These are phyloP conservation scores for Oscheius onirici DNA, from an alignment of 2,888 invertebrate genomes.

Conservation along the genomic window DNA sequence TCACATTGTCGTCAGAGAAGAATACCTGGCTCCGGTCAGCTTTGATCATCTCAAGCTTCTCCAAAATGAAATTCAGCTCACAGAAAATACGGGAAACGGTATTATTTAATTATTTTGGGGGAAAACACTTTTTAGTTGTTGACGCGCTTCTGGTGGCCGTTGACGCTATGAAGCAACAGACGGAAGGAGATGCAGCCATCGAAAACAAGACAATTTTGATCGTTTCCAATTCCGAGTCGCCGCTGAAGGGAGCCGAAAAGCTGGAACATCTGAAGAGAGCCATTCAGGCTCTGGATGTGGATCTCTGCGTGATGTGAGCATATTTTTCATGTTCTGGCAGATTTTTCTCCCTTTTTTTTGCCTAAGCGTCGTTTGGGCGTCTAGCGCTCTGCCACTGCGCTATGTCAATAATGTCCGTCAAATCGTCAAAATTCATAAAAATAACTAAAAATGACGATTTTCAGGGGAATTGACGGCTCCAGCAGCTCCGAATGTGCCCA, in stretches of 20 bases:
- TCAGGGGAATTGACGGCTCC: slow-evolving; percentile 3
- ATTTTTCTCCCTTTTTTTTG: too few species aligned
- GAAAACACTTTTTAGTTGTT: not conserved
- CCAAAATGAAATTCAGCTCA: slow-evolving; percentile 16
- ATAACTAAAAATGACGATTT: not conserved
- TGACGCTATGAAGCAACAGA: slow-evolving; percentile 9
- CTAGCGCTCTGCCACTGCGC: too few species aligned
- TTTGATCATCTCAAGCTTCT: slow-evolving; percentile 23
- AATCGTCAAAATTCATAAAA: not conserved
- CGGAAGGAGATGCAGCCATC: slow-evolving; percentile 12
- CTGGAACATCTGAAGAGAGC: not conserved
- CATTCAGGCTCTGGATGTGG: not conserved
- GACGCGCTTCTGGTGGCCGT: slow-evolving; percentile 12
- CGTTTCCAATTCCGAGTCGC: slow-evolving; percentile 1
- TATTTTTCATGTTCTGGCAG: too few species aligned
- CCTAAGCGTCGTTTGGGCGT: not conserved
- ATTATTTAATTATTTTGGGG: not conserved
- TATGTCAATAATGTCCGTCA: not conserved
- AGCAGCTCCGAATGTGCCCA: not conserved
- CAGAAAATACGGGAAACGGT: not conserved
- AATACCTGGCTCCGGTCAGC: slow-evolving; percentile 1
- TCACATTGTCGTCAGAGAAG: slow-evolving; percentile 12
- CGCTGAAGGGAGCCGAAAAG: not conserved
- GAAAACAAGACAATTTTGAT: slow-evolving; percentile 7
- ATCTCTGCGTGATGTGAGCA: slow-evolving; percentile 10